Conservation (phyloP, 2,888 invertebrate species). For the Drosophila paracracens region DNA sequence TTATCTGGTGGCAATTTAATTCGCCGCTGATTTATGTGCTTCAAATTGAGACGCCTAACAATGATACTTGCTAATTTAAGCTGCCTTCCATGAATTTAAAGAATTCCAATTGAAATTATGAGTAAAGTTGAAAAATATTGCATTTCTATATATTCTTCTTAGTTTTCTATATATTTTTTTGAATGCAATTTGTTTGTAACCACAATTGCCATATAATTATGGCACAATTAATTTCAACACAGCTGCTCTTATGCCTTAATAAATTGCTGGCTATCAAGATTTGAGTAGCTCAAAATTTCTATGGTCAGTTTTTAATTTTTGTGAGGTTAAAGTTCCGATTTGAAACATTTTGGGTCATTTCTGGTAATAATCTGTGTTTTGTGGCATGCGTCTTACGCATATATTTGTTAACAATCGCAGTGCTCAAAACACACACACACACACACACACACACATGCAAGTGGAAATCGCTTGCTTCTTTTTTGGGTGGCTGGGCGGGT, state of each 20-base stretch:
- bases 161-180: neutral
- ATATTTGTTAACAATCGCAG: constrained; percentile 62
- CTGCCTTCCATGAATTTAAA: neutral
- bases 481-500: constrained; percentile 1
- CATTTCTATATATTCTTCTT: neutral
- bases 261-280: neutral
- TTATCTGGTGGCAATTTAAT: neutral
- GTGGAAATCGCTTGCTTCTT: constrained; percentile 9
- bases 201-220: neutral
- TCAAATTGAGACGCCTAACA: neutral
- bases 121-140: neutral
- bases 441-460: neutral
- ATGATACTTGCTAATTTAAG: neutral
- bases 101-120: neutral
- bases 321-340: constrained; percentile 3
- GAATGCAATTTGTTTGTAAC: neutral
- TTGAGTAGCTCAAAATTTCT: neutral
- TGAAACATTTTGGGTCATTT: constrained; percentile 1
- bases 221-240: neutral
- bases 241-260: neutral
- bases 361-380: constrained; percentile 38
- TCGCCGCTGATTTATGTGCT: neutral
- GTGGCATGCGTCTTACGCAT: constrained; percentile 43
- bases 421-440: constrained; percentile 14
- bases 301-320: constrained; percentile 12